Evolutionary conservation across 2,888 invertebrate species (phyloP).

Genomic region (Nebria brevicollis): DNA sequence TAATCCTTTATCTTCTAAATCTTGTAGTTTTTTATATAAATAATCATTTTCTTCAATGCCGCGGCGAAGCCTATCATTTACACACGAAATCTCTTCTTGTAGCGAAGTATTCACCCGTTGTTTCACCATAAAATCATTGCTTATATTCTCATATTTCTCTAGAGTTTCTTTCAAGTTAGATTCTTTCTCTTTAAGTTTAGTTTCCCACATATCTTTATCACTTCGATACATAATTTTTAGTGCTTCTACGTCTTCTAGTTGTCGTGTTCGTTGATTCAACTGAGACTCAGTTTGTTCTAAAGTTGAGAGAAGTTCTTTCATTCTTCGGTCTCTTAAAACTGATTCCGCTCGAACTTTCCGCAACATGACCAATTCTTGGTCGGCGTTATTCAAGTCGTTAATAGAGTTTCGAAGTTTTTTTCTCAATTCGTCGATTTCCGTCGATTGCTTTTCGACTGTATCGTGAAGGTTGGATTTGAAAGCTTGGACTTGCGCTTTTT

Average conservation of each 20-base stretch:
- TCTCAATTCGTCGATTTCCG: slow-evolving; percentile 76
- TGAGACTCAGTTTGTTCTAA: slow-evolving; percentile 83
- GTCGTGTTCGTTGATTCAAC: slow-evolving; percentile 75
- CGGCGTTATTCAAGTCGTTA: slow-evolving; percentile 72
- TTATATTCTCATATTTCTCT: slow-evolving; percentile 72
- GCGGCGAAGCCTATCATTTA: slow-evolving; percentile 73
- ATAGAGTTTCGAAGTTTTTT: slow-evolving; percentile 73
- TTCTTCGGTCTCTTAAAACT: slow-evolving; percentile 75
- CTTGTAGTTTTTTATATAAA: slow-evolving; percentile 76
- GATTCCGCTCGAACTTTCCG: slow-evolving; percentile 78
- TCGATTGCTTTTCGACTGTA: slow-evolving; percentile 72
- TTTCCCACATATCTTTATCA: slow-evolving; percentile 73
- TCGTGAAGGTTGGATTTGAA: slow-evolving; percentile 48
- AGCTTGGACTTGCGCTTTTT: slow-evolving; percentile 44
- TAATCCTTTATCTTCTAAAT: slow-evolving; percentile 70
- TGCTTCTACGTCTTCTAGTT: slow-evolving; percentile 73
- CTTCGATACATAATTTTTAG: slow-evolving; percentile 70
- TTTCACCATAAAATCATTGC: slow-evolving; percentile 73
- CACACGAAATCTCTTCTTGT: slow-evolving; percentile 74
- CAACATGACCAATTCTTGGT: slow-evolving; percentile 78
- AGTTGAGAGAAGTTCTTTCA: slow-evolving; percentile 80
- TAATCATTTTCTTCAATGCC: slow-evolving; percentile 82
- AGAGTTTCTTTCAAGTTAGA: slow-evolving; percentile 74
- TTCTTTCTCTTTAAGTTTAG: slow-evolving; percentile 74
- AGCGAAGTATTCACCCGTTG: slow-evolving; percentile 74